These are phyloP conservation scores for Ophraella communa DNA, from an alignment of 2,888 invertebrate species.

Conservation along the genomic window DNA sequence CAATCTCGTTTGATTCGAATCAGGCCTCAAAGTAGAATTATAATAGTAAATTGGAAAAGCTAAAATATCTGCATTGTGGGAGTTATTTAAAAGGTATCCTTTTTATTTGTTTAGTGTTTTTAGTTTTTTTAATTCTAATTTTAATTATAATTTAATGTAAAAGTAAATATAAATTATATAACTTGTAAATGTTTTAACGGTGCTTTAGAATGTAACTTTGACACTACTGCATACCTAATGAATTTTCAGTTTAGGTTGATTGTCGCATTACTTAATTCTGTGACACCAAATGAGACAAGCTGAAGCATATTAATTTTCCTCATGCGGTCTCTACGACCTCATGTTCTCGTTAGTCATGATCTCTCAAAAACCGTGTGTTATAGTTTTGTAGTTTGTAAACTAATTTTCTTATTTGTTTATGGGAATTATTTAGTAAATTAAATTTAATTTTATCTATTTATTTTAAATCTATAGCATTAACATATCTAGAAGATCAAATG, in stretches of 20 bases:
- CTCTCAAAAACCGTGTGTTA: no score
- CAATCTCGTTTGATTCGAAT: slow-evolving; percentile 1
- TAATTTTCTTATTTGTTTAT: no score
- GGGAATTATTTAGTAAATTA: no score
- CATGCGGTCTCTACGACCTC: slow-evolving; percentile 5
- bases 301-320: slow-evolving; percentile 18
- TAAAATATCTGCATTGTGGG: background rate
- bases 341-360: slow-evolving; percentile 2
- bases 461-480: no score
- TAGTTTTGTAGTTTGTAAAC: no score
- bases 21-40: slow-evolving; percentile 2
- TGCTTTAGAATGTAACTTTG: background rate
- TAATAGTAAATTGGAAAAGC: background rate
- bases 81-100: background rate
- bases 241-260: slow-evolving; percentile 6
- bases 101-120: no score
- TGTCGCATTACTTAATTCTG: slow-evolving; percentile 5
- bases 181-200: no score
- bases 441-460: no score
- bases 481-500: no score
- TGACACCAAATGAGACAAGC: slow-evolving; percentile 19
- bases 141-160: no score
- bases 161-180: no score
- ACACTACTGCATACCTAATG: slow-evolving; percentile 17
- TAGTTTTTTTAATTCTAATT: background rate